Evolutionary conservation across 2,888 invertebrate genomes (phyloP).

Genomic region (Hemaris fuciformis): DNA sequence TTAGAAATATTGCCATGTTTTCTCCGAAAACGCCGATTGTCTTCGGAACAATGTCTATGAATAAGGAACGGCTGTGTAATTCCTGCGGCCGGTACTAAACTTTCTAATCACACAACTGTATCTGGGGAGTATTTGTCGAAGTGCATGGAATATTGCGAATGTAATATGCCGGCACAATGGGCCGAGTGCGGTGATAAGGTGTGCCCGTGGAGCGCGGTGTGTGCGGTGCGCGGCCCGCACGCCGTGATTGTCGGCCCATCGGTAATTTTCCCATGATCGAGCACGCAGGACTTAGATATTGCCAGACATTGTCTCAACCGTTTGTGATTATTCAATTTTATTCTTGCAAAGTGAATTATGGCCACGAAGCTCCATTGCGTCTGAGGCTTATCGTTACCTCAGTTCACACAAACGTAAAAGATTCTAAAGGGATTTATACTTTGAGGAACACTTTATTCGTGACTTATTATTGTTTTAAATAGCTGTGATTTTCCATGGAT

Average conservation of each 20-base stretch:
- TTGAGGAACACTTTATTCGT: not conserved
- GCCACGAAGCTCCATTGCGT: not conserved
- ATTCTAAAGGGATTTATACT: not conserved
- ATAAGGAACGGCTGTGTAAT: slow-evolving; percentile 23
- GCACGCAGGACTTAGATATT: slow-evolving; percentile 49
- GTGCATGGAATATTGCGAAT: slow-evolving; percentile 64
- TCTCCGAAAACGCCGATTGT: slow-evolving; percentile 18
- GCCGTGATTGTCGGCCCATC: slow-evolving; percentile 55
- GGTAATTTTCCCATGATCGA: slow-evolving; percentile 69
- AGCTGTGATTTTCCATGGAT: not conserved
- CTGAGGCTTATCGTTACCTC: not conserved
- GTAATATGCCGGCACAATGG: slow-evolving; percentile 60
- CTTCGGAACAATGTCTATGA: slow-evolving; percentile 3
- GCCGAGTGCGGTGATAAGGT: slow-evolving; percentile 51
- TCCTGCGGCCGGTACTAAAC: slow-evolving; percentile 44
- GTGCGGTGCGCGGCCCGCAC: slow-evolving; percentile 31
- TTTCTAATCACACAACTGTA: slow-evolving; percentile 61
- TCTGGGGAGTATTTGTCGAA: slow-evolving; percentile 61
- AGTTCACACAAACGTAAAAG: not conserved
- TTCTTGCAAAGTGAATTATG: slow-evolving; percentile 27
- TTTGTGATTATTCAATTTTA: slow-evolving; percentile 5
- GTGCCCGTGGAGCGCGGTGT: slow-evolving; percentile 34
- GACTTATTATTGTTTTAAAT: not conserved
- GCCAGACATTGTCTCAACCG: slow-evolving; percentile 42
- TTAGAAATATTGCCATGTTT: slow-evolving; percentile 28